Percentiles rank a stretch among this genome's conserved stretches.
These are phyloP conservation scores for Nemopilema nomurai DNA, from an alignment of 30 jellyfish, hydroid and myxozoan genomes.

Conservation along the genomic window DNA sequence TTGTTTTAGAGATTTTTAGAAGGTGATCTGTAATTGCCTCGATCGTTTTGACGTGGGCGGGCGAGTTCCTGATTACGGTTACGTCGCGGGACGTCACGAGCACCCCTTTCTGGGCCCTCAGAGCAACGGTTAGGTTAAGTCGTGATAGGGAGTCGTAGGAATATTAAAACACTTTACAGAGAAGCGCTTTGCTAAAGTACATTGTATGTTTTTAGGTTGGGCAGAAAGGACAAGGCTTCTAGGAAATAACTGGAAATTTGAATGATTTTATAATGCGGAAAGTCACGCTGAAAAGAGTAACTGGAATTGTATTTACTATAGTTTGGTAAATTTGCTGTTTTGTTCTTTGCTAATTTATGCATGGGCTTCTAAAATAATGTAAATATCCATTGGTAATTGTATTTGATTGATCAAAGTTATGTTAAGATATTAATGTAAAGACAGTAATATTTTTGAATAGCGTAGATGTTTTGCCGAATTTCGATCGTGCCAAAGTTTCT, in stretches of 20 bases:
- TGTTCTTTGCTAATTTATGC: constrained; percentile 21
- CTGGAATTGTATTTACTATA: not conserved
- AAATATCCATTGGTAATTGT: not conserved
- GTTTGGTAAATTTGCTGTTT: constrained; percentile 21
- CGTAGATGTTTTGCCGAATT: not conserved
- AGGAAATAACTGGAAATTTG: constrained; percentile 52
- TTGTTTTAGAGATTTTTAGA: not conserved
- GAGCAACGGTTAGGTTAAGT: not conserved
- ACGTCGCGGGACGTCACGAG: not conserved
- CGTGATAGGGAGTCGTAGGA: not conserved
- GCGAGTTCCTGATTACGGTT: not conserved
- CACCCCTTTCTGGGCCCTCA: not conserved
- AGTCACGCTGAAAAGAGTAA: not conserved
- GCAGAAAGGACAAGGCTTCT: constrained; percentile 60
- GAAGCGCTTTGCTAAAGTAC: constrained; percentile 31
- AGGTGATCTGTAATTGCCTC: not conserved
- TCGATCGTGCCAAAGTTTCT: not conserved
- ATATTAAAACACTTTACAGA: constrained; percentile 11
- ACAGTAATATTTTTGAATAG: not conserved
- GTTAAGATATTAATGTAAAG: not conserved
- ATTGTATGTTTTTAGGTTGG: constrained; percentile 56
- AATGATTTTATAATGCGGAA: not conserved
- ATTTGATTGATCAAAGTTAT: not conserved
- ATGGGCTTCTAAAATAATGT: constrained; percentile 17
- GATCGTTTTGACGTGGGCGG: not conserved